Evolutionary conservation across 2,113 vertebrate species (phyloP), one percentile per base, ranked within the genome.

Genomic region (Serinus canaria): DNA sequence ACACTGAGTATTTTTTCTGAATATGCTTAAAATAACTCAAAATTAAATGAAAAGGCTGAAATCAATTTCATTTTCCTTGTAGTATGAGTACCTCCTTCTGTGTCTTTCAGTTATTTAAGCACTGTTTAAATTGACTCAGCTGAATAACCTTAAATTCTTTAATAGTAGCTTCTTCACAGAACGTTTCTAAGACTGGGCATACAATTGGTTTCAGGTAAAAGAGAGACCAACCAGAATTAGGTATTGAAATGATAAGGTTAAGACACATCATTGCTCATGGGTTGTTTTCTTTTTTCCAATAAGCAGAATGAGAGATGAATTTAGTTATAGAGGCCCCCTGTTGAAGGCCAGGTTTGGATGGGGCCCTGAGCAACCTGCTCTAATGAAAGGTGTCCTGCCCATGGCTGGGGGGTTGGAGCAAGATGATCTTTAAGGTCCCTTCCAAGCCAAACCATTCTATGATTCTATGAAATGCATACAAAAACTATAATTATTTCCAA

Each of bases 61-160:
- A 75, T 27, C 83, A 72, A 59, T 66, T 64, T 87, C 64, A 47
- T 96, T 79, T 75, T 92, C 3, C 22, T 10, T 82, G 33, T 78
- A n/a, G 28, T 70, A 59, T 53, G 46, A 80, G 22, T 75, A 28
- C 28, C 1, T 41, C 60, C 62, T 86, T 80, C 39, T 47, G 17
- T 87, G 68, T 77, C 55, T 58, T 95, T 96, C 60, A 93, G 13
- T 96, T 96, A 95, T 91, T 97, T 95, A 91, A 94, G 68, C 53
- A 49, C 39, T 77, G 50, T 79, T 92, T 66, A 83, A 83, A 70
- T 83, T 9, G 22, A 90, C 86, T 82, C 31, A 52, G 52, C 81
- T 97, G 81, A 96, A 89, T 79, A 75, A 50, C 17, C 50, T 44
- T 18, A 84, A 73, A 43, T 83, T 77, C 27, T 44, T 80, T 58